Base-by-base conservation (phyloP, 1,140 invertebrate species). In the Ceratina australensis region DNA sequence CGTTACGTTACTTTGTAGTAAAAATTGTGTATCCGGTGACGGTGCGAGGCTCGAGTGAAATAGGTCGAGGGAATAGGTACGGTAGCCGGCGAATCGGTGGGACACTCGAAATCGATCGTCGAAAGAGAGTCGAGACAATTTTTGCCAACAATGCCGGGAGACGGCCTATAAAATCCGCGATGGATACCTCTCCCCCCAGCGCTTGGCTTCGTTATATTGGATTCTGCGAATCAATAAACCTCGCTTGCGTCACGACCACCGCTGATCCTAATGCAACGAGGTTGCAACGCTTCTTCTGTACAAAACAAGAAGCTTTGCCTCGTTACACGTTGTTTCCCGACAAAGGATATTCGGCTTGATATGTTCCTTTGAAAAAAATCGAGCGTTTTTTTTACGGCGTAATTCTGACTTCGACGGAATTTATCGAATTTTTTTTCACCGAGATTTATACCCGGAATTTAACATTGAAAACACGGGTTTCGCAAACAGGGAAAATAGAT, bases 171-270 rank as follows among this genome's bases (percentile, higher is more conserved):
- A 81, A 81, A 85, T 63, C 61, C 47, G 50, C 16, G 8, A 26
- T 57, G 22, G 63, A 49, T 60, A 60, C 10, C 22, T 12, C 57
- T 57, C 63, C 56, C n/a, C 10, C 61, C 26, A 13, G 72, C n/a
- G 56, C 57, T 83, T 71, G 75, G 69, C 52, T 65, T 74, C 52
- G 72, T 69, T 78, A 65, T 75, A 81, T 78, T 72, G 79, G 72
- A 85, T 85, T 85, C 75, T 72, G 72, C 71, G 66, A 85, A 85
- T 85, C 83, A 85, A 85, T 85, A 85, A 84, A 84, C 72, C 67
- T 56, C 64, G 67, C 79, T 79, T 71, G 47, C 83, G 83, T 85
- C 83, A 84, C 72, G 61, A 72, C n/a, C 28, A 50, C 15, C n/a
- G 47, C 54, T 24, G 69, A 84, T 84, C 59, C 83, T 83, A 84